phyloP scores from a whole-genome alignment of 1,140 invertebrate species.

The Caerostris extrusa region DNA sequence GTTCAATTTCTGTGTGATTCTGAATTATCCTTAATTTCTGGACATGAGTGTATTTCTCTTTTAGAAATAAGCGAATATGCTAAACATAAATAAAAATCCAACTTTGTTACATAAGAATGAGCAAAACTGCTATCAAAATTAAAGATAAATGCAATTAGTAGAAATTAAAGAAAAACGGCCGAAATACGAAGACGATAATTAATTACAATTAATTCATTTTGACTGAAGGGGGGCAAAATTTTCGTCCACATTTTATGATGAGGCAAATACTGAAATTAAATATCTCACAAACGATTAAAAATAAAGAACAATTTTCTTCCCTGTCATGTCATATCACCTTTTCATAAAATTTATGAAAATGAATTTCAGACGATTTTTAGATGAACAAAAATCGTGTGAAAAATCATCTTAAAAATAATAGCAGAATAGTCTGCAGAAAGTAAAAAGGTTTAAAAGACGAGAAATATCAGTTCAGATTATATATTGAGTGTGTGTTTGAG shows the following conservation, averaged over 20 bases:
- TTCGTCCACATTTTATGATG: background rate
- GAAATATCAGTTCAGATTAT: background rate
- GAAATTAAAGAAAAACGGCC: background rate
- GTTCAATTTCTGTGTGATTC: too few relatives aligned
- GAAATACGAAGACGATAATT: background rate
- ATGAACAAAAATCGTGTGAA: too few relatives aligned
- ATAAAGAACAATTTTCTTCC: background rate
- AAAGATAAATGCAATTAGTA: background rate
- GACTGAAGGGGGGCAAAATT: background rate
- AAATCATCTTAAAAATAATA: too few relatives aligned
- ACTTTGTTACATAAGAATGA: background rate
- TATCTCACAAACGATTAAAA: background rate
- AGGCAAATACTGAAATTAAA: constrained; percentile 2
- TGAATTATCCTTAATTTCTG: too few relatives aligned
- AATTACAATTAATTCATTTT: background rate
- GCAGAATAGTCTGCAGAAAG: too few relatives aligned
- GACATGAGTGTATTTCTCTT: background rate
- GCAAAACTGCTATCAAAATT: background rate
- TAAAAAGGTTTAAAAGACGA: background rate
- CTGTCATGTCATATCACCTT: background rate
- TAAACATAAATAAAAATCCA: background rate
- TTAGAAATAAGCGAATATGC: background rate
- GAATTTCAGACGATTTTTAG: background rate
- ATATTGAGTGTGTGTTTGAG: background rate
- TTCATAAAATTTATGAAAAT: background rate